A percentile compares a stretch with the other conserved stretches of the same genome.
Evolutionary conservation across 2,888 invertebrate species (phyloP).

Genomic region (Acleris emargana): DNA sequence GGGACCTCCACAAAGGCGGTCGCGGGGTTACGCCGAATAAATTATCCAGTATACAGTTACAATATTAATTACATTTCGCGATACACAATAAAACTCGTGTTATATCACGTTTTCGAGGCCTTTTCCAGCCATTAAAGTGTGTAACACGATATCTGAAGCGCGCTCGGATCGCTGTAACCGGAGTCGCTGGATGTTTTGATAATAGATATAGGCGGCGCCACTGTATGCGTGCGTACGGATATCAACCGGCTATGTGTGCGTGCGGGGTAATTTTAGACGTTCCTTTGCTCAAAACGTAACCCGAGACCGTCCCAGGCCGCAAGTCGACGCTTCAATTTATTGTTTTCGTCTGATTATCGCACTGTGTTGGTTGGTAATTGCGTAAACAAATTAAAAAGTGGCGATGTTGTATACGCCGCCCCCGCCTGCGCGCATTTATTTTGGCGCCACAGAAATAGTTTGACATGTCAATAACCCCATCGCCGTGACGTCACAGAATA

Average conservation of each 20-base stretch:
- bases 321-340: constrained; percentile 80
- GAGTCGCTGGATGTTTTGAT: constrained; percentile 83
- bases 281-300: constrained; percentile 83
- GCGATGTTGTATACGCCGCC: constrained; percentile 47
- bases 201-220: constrained; percentile 78
- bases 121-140: constrained; percentile 84
- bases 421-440: constrained; percentile 75
- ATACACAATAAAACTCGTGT: constrained; percentile 82
- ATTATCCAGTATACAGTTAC: constrained; percentile 77
- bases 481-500: constrained; percentile 76
- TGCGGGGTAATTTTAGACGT: constrained; percentile 83
- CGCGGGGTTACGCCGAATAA: constrained; percentile 72
- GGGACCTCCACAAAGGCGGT: constrained; percentile 63
- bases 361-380: constrained; percentile 55
- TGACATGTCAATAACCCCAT: constrained; percentile 80
- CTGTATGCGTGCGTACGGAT: constrained; percentile 71
- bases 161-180: constrained; percentile 83
- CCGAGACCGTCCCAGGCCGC: constrained; percentile 81
- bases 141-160: constrained; percentile 82
- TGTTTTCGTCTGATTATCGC: constrained; percentile 79
- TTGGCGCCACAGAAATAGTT: constrained; percentile 81
- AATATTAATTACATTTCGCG: constrained; percentile 82
- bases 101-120: constrained; percentile 84
- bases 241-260: constrained; percentile 64
- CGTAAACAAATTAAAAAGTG: constrained; percentile 49